phyloP scores from a whole-genome alignment of 2,113 vertebrate species.

The Patagioenas fasciata region DNA sequence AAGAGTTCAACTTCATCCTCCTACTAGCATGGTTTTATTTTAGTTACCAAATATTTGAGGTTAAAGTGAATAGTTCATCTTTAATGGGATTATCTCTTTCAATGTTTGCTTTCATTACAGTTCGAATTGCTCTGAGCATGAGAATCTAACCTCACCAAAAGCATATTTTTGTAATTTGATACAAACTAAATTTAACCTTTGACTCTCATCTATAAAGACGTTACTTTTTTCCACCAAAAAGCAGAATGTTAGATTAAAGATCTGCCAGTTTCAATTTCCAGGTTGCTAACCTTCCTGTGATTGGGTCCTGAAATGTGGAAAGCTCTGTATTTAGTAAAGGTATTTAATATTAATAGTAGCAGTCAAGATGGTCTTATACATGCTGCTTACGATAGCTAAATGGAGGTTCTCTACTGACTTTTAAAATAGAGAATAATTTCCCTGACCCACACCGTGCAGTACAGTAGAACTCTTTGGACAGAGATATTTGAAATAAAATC shows the following conservation, averaged over 20 bases:
- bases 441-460: neutral
- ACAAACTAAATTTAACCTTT: slow-evolving; percentile 83
- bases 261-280: slow-evolving; percentile 75
- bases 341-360: neutral
- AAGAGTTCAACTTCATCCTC: slow-evolving; percentile 52
- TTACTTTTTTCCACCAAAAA: slow-evolving; percentile 67
- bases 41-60: slow-evolving; percentile 74
- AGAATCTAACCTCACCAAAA: slow-evolving; percentile 81
- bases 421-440: neutral
- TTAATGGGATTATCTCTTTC: slow-evolving; percentile 81
- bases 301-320: slow-evolving; percentile 48
- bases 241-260: slow-evolving; percentile 71
- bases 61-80: slow-evolving; percentile 79
- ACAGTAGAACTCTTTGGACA: neutral
- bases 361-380: neutral
- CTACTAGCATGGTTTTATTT: slow-evolving; percentile 67
- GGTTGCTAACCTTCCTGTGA: slow-evolving; percentile 69
- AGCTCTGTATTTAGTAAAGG: neutral
- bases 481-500: neutral
- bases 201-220: slow-evolving; percentile 78
- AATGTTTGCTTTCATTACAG: slow-evolving; percentile 81
- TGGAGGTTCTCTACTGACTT: neutral
- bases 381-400: neutral
- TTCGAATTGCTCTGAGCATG: slow-evolving; percentile 74
- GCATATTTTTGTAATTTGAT: slow-evolving; percentile 81